phyloP scores from a whole-genome alignment of 2,888 invertebrate genomes.

The Drosophila maculinotata region DNA sequence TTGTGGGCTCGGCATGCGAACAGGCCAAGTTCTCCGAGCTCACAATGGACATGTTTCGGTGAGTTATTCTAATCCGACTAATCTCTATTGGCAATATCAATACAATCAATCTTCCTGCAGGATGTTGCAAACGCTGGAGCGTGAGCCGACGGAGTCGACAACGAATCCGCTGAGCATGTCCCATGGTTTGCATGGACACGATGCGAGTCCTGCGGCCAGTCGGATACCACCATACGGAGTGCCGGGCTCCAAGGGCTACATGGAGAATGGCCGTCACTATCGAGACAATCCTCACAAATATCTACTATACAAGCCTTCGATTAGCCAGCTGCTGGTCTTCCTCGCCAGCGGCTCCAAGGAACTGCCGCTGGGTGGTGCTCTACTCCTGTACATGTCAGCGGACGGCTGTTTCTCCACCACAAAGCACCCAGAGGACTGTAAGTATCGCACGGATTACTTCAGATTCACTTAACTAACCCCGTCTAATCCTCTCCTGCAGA shows the following conservation, averaged over 20 bases:
- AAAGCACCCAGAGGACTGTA: conserved; percentile 95
- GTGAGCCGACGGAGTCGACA: conserved; percentile 94
- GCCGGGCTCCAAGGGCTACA: conserved; percentile 86
- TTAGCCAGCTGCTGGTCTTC: conserved; percentile 96
- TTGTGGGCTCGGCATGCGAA: conserved; percentile 96
- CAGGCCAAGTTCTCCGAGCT: conserved; percentile 98
- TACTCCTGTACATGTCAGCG: conserved; percentile 96
- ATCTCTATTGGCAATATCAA: too few relatives aligned
- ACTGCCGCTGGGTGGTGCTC: conserved; percentile 94
- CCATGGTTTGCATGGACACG: conserved; percentile 85
- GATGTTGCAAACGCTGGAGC: conserved; percentile 97
- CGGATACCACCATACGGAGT: conserved; percentile 86
- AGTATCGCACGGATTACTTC: conserved; percentile 79
- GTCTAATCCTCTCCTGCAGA: conserved; percentile 85
- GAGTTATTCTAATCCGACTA: conserved; percentile 11
- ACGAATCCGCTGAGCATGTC: conserved; percentile 88
- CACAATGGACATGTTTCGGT: conserved; percentile 97
- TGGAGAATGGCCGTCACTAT: conserved; percentile 90
- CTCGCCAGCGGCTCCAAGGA: conserved; percentile 97
- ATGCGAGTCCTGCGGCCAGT: conserved; percentile 85
- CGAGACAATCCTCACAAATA: conserved; percentile 98
- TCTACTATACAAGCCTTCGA: conserved; percentile 96
- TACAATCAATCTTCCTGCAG: conserved; percentile 83
- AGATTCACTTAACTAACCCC: neutral
- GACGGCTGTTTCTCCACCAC: conserved; percentile 94